A percentile compares a stretch with the other conserved stretches of the same genome.
These are phyloP conservation scores for Hyla sarda DNA, from an alignment of 2,113 vertebrate species.

Conservation along the genomic window DNA sequence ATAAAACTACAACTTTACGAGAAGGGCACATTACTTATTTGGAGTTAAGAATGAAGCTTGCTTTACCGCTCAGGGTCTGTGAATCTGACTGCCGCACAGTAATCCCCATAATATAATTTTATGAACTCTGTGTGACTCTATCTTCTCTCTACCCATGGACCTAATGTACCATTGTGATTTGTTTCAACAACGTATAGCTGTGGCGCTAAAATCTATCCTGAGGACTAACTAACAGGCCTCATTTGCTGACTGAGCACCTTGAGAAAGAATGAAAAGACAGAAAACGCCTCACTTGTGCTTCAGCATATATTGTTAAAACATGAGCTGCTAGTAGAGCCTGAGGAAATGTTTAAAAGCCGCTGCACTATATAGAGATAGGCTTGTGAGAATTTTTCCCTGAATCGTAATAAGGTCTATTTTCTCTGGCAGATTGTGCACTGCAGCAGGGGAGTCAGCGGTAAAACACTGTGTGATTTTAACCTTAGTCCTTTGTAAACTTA, in stretches of 20 bases:
- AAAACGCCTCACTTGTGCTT: constrained; percentile 1
- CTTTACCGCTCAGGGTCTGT: background rate
- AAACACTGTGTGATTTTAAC: constrained; percentile 42
- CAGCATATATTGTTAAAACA: constrained; percentile 32
- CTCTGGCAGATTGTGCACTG: constrained; percentile 40
- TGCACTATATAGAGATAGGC: background rate
- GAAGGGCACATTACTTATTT: background rate
- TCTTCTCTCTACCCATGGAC: constrained; percentile 1
- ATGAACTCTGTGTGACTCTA: constrained; percentile 12
- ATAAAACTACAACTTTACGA: background rate
- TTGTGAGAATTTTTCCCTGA: constrained; percentile 12
- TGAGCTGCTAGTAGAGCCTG: constrained; percentile 27
- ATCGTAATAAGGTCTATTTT: constrained; percentile 43
- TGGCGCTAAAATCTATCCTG: constrained; percentile 17
- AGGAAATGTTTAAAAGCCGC: constrained; percentile 40
- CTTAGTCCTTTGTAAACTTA: constrained; percentile 19
- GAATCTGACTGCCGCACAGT: background rate
- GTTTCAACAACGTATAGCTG: constrained; percentile 12
- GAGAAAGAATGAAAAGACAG: background rate
- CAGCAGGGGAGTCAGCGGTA: constrained; percentile 20
- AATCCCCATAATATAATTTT: background rate
- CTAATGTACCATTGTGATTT: constrained; percentile 26
- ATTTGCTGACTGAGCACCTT: constrained; percentile 37
- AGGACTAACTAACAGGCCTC: constrained; percentile 4
- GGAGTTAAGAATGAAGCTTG: background rate